A percentile compares a stretch with the other conserved stretches of the same genome.
Evolutionary conservation across 2,888 invertebrate species (phyloP).

Genomic region (Nomada lathburiana): DNA sequence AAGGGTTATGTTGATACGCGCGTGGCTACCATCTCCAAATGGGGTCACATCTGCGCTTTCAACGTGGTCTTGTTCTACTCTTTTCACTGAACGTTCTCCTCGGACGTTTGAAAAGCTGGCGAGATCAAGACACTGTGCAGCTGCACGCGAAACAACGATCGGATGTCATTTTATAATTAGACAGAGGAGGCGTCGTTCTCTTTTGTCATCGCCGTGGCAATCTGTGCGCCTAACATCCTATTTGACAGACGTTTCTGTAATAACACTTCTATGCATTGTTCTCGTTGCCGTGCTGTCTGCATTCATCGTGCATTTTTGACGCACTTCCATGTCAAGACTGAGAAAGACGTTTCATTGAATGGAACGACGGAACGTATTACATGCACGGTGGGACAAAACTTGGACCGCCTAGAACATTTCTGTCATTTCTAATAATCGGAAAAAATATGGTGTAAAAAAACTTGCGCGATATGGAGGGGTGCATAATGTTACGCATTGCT

Average conservation of each 20-base stretch:
- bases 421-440: too few species aligned
- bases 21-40: conserved; percentile 59
- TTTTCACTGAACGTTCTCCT: neutral
- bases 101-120: neutral
- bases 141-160: conserved; percentile 17
- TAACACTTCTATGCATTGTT: conserved; percentile 45
- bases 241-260: conserved; percentile 54
- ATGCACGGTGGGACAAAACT: too few species aligned
- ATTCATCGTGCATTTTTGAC: conserved; percentile 50
- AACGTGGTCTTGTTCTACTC: conserved; percentile 30
- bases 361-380: neutral
- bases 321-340: conserved; percentile 23
- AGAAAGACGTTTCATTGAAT: neutral
- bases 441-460: too few species aligned
- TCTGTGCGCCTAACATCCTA: conserved; percentile 54
- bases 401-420: too few species aligned
- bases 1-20: too few species aligned
- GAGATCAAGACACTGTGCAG: conserved; percentile 20
- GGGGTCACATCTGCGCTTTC: conserved; percentile 61
- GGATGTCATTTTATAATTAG: conserved; percentile 26
- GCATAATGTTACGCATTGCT: too few species aligned
- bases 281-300: conserved; percentile 46
- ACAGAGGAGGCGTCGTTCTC: conserved; percentile 30
- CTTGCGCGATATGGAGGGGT: too few species aligned
- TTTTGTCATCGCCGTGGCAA: conserved; percentile 34